Conservation (phyloP, 2,797 vertebrate genomes). For the Betta splendens region DNA sequence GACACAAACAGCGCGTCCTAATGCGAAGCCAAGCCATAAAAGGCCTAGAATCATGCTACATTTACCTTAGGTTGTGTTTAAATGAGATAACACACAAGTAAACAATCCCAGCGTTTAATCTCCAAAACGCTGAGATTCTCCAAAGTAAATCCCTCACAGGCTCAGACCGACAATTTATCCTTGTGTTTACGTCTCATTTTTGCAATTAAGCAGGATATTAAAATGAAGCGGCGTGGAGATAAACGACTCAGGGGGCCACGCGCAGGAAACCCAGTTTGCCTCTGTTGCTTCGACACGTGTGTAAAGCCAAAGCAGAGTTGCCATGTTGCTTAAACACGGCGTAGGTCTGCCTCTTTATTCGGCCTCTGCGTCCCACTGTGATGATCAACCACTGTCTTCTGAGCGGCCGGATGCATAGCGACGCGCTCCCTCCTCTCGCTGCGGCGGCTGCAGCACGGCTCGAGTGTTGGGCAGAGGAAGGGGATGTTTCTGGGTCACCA, state of each 20-base stretch:
- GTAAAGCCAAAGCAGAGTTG: constrained; percentile 7
- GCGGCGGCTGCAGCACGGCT: constrained; percentile 55
- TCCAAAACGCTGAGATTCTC: constrained; percentile 29
- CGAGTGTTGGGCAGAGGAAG: constrained; percentile 39
- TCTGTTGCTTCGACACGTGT: background rate
- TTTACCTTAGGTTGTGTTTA: constrained; percentile 37
- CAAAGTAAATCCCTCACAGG: constrained; percentile 49
- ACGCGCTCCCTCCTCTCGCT: constrained; percentile 31
- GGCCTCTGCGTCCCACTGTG: constrained; percentile 45
- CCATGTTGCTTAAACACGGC: constrained; percentile 26
- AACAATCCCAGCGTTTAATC: constrained; percentile 52
- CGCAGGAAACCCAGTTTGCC: background rate
- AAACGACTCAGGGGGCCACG: constrained; percentile 50
- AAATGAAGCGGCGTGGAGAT: constrained; percentile 39
- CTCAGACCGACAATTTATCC: constrained; percentile 46
- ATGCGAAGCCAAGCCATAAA: constrained; percentile 5
- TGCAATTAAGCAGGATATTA: constrained; percentile 55
- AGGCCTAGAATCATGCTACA: constrained; percentile 28
- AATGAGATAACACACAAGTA: constrained; percentile 39
- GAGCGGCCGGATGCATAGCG: constrained; percentile 32
- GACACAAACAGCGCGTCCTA: too few species aligned
- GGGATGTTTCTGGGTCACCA: constrained; percentile 78
- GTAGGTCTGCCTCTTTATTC: constrained; percentile 33
- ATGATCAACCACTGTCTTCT: constrained; percentile 43
- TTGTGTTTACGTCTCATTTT: constrained; percentile 50